Conservation (phyloP, 2,797 vertebrate species). For the Poecile montanus region DNA sequence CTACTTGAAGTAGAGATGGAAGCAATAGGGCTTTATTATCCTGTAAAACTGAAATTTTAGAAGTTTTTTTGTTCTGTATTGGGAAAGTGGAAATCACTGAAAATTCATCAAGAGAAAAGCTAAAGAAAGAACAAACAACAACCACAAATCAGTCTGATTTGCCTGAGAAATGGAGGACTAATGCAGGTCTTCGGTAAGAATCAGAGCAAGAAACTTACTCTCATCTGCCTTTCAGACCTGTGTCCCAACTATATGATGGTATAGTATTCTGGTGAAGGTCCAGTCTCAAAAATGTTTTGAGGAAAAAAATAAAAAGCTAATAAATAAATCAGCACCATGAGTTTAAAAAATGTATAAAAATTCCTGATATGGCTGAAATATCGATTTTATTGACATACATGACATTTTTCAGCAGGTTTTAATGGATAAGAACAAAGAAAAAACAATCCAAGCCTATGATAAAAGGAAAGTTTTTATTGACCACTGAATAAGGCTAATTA, state of each 20-base stretch:
- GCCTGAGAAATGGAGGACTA: neutral
- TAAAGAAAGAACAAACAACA: neutral
- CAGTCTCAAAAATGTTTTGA: neutral
- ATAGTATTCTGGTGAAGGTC: neutral
- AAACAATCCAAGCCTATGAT: neutral
- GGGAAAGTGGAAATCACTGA: neutral
- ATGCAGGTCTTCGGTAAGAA: neutral
- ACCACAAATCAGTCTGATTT: neutral
- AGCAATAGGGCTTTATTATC: constrained; percentile 3
- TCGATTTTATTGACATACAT: constrained; percentile 17
- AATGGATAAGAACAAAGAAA: neutral
- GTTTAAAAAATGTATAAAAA: neutral
- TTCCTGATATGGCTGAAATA: neutral
- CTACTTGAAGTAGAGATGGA: constrained; percentile 42
- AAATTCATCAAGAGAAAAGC: neutral
- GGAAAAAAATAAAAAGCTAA: neutral
- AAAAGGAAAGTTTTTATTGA: constrained; percentile 31
- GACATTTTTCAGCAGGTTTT: constrained; percentile 28
- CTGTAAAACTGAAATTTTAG: constrained; percentile 6
- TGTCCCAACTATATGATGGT: neutral
- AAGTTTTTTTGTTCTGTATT: neutral
- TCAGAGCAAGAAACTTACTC: neutral
- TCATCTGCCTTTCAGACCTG: neutral
- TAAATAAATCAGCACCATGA: neutral
- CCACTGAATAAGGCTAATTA: neutral